A percentile compares a stretch with the other conserved stretches of the same genome.
Evolutionary conservation across 2,888 invertebrate genomes (phyloP).

Genomic region (Hermaeophaga mercurialis): DNA sequence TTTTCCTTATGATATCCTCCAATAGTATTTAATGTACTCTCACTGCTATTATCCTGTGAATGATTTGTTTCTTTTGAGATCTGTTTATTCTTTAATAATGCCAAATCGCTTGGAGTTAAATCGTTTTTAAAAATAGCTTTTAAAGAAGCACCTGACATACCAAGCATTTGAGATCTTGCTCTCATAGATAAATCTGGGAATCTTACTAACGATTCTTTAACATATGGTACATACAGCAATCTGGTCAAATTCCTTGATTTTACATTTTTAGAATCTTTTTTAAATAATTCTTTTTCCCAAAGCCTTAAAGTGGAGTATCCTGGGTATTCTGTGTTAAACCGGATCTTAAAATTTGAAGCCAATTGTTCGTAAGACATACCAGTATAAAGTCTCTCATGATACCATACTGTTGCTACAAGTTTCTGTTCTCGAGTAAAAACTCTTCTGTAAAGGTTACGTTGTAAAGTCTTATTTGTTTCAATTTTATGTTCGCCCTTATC

Average conservation of each 20-base stretch:
- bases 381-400: constrained; percentile 6
- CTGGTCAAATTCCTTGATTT: background rate
- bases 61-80: background rate
- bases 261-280: background rate
- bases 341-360: background rate
- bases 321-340: constrained; percentile 6
- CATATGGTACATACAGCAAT: constrained; percentile 8
- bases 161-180: constrained; percentile 1
- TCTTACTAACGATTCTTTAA: constrained; percentile 11
- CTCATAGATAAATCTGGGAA: background rate
- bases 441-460: too few species aligned
- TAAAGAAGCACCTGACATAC: background rate
- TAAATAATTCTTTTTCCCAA: constrained; percentile 2
- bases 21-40: background rate
- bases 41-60: too few species aligned
- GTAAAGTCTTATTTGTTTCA: too few species aligned
- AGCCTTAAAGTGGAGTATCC: background rate
- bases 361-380: constrained; percentile 1
- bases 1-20: too few species aligned
- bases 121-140: constrained; percentile 1
- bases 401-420: constrained; percentile 11
- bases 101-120: background rate
- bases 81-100: background rate
- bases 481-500: too few species aligned
- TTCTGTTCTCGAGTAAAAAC: constrained; percentile 9